These are phyloP conservation scores for Dromaius novaehollandiae DNA, from an alignment of 2,113 vertebrate species.

Conservation along the genomic window DNA sequence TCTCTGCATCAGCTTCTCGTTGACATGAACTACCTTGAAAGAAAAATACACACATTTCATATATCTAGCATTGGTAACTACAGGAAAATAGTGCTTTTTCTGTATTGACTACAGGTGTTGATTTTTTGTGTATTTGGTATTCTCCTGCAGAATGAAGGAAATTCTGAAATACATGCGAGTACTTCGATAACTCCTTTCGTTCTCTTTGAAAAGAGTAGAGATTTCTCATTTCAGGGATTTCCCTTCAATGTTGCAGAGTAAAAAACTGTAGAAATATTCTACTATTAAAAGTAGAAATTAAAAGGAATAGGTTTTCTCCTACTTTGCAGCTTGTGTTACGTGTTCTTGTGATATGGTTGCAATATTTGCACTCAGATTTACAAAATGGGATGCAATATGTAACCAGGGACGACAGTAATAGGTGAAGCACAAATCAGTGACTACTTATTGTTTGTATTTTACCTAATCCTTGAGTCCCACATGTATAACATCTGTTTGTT, in stretches of 20 bases:
- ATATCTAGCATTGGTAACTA: too few species aligned
- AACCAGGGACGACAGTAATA: too few species aligned
- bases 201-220: rapidly evolving
- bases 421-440: rapidly evolving
- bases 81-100: background rate
- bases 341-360: background rate
- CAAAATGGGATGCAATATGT: rapidly evolving
- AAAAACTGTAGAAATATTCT: rapidly evolving
- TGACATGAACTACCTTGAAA: background rate
- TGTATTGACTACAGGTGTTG: background rate
- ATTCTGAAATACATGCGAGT: rapidly evolving
- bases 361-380: rapidly evolving
- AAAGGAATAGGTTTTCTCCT: background rate
- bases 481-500: background rate
- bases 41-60: rapidly evolving
- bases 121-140: background rate
- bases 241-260: rapidly evolving
- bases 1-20: background rate
- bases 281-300: rapidly evolving
- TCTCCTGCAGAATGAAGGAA: background rate
- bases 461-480: rapidly evolving
- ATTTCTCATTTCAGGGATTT: too few species aligned
- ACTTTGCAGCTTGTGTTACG: rapidly evolving
- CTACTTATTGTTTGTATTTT: background rate
- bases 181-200: too few species aligned